A percentile compares a stretch with the other conserved stretches of the same genome.
Conservation (phyloP, 2,113 vertebrate species). For the Cinclus cinclus region DNA sequence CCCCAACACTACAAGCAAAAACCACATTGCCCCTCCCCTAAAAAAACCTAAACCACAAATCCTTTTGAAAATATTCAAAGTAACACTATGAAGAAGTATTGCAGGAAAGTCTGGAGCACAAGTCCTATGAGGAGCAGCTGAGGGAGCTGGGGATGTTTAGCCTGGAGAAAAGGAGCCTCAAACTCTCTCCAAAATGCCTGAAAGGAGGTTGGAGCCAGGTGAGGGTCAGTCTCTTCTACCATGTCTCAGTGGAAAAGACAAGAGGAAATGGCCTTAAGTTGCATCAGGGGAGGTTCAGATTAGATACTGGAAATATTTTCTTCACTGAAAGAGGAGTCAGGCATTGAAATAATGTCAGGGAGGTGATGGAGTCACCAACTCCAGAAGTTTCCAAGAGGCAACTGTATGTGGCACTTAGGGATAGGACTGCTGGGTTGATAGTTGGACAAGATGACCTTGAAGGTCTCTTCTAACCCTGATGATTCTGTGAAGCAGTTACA, state of each 20-base stretch:
- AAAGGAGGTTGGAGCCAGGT: background rate
- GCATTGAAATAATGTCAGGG: background rate
- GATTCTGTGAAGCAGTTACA: background rate
- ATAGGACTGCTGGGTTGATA: background rate
- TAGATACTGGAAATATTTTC: background rate
- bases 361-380: background rate
- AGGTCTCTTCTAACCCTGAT: background rate
- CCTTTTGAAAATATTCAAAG: background rate
- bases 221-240: background rate
- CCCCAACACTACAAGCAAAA: background rate
- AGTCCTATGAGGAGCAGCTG: background rate
- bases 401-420: background rate
- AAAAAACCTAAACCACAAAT: background rate
- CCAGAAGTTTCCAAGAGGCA: background rate
- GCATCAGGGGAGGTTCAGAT: background rate
- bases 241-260: background rate
- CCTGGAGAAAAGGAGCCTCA: background rate
- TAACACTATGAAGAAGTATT: background rate
- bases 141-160: background rate
- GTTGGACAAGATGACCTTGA: background rate
- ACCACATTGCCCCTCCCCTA: rapidly evolving
- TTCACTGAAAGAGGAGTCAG: background rate
- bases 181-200: background rate
- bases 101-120: background rate
- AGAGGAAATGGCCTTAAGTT: background rate